Evolutionary conservation across 2,797 vertebrate genomes (phyloP).

Genomic region (Graptemys geographica): DNA sequence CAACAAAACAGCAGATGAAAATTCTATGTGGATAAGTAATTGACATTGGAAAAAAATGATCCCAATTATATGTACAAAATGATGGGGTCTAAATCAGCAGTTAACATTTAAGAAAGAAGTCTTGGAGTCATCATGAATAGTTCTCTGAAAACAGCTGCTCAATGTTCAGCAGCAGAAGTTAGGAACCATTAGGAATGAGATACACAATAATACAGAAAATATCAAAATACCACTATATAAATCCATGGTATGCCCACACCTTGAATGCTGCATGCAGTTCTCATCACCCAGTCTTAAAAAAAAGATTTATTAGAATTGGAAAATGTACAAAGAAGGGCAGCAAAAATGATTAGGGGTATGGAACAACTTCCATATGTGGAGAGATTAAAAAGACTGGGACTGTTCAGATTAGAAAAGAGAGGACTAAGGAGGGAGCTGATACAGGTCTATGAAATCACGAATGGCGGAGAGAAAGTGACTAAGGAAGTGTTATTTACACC

Average conservation of each 20-base stretch:
- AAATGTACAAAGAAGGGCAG: background rate
- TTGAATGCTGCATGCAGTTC: background rate
- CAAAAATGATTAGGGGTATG: background rate
- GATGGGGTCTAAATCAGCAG: background rate
- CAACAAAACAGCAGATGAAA: background rate
- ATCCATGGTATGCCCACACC: background rate
- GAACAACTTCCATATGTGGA: background rate
- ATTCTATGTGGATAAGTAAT: background rate
- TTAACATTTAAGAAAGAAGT: background rate
- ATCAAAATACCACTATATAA: background rate
- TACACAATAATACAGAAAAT: background rate
- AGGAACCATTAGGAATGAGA: background rate
- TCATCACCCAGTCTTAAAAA: background rate
- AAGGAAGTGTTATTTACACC: background rate
- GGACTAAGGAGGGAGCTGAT: background rate
- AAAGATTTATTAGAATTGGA: background rate
- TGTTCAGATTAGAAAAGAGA: background rate
- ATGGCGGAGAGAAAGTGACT: background rate
- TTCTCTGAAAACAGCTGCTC: background rate
- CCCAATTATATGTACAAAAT: background rate
- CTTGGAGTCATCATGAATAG: background rate
- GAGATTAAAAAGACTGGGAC: background rate
- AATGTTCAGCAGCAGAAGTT: background rate
- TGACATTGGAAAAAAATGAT: background rate
- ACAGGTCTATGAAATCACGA: background rate